These are phyloP conservation scores for Himalopsyche phryganea DNA, from an alignment of 1,140 invertebrate species.

Conservation along the genomic window DNA sequence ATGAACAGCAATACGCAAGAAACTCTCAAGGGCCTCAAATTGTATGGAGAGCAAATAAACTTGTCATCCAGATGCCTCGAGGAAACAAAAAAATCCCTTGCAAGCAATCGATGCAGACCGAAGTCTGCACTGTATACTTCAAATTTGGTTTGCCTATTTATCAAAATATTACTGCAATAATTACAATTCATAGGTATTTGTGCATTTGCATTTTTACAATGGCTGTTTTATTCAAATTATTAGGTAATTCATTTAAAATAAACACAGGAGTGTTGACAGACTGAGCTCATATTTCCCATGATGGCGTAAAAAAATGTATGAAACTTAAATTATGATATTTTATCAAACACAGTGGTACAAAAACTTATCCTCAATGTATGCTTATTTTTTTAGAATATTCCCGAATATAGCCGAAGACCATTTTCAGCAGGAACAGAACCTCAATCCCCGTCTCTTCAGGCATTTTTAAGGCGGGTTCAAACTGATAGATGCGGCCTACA, in stretches of 20 bases:
- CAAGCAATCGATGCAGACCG: slow-evolving; percentile 15
- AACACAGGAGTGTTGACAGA: no score
- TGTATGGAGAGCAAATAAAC: slow-evolving; percentile 32
- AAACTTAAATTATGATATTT: no score
- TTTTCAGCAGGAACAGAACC: slow-evolving; percentile 50
- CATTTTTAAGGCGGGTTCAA: slow-evolving; percentile 22
- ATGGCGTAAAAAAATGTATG: no score
- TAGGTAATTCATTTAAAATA: no score
- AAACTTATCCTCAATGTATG: no score
- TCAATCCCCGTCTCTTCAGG: slow-evolving; percentile 35
- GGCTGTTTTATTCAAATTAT: no score
- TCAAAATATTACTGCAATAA: slow-evolving; percentile 5
- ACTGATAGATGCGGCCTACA: slow-evolving; percentile 18
- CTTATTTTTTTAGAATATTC: slow-evolving; percentile 42
- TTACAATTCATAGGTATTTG: neutral
- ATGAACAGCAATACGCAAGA: slow-evolving; percentile 10
- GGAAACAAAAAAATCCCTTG: slow-evolving; percentile 8
- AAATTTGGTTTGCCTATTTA: slow-evolving; percentile 13
- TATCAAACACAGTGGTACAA: no score
- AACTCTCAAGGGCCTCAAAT: slow-evolving; percentile 14
- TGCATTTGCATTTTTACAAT: neutral
- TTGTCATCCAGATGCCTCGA: slow-evolving; percentile 17
- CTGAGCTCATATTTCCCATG: no score
- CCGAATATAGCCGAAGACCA: slow-evolving; percentile 45
- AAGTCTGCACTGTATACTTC: slow-evolving; percentile 26